These are phyloP conservation scores for Chelmon rostratus DNA, from an alignment of 2,797 vertebrate genomes.

Conservation along the genomic window DNA sequence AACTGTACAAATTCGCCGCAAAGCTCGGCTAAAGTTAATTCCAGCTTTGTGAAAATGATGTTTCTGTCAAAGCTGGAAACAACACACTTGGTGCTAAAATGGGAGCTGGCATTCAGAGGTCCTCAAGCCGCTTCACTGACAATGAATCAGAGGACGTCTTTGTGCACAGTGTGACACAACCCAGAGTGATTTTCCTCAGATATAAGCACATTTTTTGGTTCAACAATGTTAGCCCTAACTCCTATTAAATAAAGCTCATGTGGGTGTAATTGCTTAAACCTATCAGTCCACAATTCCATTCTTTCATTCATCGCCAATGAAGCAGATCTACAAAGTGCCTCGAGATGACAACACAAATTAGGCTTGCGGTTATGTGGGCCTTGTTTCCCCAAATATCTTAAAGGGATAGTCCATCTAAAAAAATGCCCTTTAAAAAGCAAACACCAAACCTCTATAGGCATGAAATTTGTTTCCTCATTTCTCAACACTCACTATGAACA, in stretches of 20 bases:
- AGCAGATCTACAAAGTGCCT: conserved; percentile 51
- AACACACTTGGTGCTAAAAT: conserved; percentile 52
- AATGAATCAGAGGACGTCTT: conserved; percentile 61
- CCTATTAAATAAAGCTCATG: conserved; percentile 63
- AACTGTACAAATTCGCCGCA: conserved; percentile 44
- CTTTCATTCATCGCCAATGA: conserved; percentile 54
- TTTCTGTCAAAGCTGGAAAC: conserved; percentile 46
- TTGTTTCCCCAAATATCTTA: conserved; percentile 45
- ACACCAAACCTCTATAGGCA: not conserved
- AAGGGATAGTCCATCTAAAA: conserved; percentile 21
- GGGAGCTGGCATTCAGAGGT: conserved; percentile 50
- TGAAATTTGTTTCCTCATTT: not conserved
- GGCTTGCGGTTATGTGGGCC: conserved; percentile 35
- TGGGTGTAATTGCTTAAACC: conserved; percentile 74
- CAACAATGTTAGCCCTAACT: conserved; percentile 65
- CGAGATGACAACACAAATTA: conserved; percentile 67
- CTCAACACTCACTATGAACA: not conserved
- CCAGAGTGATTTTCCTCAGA: conserved; percentile 57
- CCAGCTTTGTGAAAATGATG: conserved; percentile 42
- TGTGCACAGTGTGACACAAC: conserved; percentile 52
- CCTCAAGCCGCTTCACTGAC: conserved; percentile 62
- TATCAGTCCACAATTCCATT: conserved; percentile 57
- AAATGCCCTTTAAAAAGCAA: conserved; percentile 2
- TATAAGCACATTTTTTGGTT: conserved; percentile 73
- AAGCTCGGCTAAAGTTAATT: conserved; percentile 37